Evolutionary conservation across 2,888 invertebrate genomes (phyloP).

Genomic region (Drosophila melanosoma): DNA sequence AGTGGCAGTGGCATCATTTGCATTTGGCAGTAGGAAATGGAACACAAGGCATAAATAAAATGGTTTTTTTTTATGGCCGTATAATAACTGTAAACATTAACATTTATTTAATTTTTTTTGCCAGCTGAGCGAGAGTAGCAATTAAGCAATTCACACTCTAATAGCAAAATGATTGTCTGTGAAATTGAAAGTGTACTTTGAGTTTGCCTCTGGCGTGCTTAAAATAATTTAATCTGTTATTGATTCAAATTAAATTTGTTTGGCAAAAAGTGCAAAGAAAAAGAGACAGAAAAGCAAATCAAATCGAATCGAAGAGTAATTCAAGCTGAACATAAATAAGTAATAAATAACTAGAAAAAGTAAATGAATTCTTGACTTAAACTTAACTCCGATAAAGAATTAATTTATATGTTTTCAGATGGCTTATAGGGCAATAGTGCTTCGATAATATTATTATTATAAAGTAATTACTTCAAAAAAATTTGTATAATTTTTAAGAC

Average conservation of each 20-base stretch:
- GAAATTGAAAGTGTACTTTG: background rate
- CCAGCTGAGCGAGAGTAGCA: background rate
- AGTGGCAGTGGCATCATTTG: constrained; percentile 62
- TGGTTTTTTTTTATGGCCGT: constrained; percentile 73
- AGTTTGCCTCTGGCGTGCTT: background rate
- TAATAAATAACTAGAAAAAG: background rate
- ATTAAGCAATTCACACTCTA: background rate
- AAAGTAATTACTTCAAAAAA: too few species aligned
- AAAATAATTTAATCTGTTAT: background rate
- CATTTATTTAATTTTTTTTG: constrained; percentile 37
- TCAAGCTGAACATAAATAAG: background rate
- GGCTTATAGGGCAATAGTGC: too few species aligned
- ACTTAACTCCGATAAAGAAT: background rate
- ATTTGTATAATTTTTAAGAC: too few species aligned
- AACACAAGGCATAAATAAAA: constrained; percentile 73
- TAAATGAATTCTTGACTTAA: background rate
- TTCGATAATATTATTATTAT: too few species aligned
- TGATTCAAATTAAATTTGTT: background rate
- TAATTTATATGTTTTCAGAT: too few species aligned
- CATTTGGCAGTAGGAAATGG: constrained; percentile 76
- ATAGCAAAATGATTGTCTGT: background rate
- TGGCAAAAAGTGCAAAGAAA: background rate
- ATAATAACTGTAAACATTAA: constrained; percentile 57
- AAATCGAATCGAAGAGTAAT: background rate
- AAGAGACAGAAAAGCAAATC: background rate